Conservation (phyloP, 2,113 vertebrate genomes). For the Rhineura floridana region DNA sequence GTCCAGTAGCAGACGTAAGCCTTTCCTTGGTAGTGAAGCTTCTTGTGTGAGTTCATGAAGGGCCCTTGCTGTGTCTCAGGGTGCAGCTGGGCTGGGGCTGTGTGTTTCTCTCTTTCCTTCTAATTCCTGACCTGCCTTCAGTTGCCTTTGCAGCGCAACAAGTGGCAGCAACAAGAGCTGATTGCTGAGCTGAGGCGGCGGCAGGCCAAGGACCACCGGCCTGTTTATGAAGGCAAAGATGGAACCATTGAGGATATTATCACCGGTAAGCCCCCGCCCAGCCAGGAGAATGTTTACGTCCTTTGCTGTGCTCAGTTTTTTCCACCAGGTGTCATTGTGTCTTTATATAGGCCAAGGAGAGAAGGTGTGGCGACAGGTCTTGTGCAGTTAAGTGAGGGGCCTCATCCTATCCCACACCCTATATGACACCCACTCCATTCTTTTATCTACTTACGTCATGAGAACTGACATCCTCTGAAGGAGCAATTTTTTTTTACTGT, state of each 20-base stretch:
- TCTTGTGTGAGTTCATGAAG: too few relatives aligned
- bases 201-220: slow-evolving; percentile 94
- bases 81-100: neutral
- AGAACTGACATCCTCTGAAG: neutral
- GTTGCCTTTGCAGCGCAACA: slow-evolving; percentile 80
- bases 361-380: slow-evolving; percentile 16
- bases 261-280: slow-evolving; percentile 80
- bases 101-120: neutral
- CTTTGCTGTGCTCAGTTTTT: neutral
- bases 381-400: slow-evolving; percentile 9
- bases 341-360: neutral
- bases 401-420: too few relatives aligned
- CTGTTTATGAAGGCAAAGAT: slow-evolving; percentile 96
- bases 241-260: slow-evolving; percentile 98
- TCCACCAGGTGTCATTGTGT: neutral
- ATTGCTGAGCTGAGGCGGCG: slow-evolving; percentile 90
- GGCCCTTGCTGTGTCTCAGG: neutral
- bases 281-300: neutral
- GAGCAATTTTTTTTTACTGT: neutral
- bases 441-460: neutral
- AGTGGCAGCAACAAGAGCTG: slow-evolving; percentile 94
- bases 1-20: neutral
- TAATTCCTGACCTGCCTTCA: neutral
- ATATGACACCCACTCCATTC: neutral
- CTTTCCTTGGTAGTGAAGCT: neutral